Evolutionary conservation across 1,140 invertebrate genomes (phyloP).

Genomic region (Orchestia grillus): DNA sequence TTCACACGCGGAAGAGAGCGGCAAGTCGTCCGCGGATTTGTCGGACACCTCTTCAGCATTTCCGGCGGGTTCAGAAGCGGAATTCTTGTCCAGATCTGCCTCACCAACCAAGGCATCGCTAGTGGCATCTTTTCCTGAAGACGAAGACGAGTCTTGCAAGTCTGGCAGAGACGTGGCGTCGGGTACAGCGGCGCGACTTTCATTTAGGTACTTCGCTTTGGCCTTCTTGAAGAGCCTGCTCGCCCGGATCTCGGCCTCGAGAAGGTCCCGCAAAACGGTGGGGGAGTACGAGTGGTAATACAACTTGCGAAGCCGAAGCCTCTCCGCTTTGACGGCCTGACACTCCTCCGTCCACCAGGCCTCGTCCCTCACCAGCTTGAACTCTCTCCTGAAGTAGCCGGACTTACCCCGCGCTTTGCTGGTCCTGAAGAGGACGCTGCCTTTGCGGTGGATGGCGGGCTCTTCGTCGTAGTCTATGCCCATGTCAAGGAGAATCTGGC

Average conservation of each 20-base stretch:
- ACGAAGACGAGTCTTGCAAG: background rate
- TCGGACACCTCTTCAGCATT: background rate
- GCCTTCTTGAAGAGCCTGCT: background rate
- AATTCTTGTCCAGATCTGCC: background rate
- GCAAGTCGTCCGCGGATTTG: background rate
- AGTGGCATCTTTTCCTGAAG: background rate
- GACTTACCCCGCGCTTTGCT: background rate
- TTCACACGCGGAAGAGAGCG: background rate
- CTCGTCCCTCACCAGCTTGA: background rate
- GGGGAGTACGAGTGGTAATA: background rate
- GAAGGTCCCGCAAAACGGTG: background rate
- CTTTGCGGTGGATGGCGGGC: slow-evolving; percentile 63
- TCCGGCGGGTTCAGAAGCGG: background rate
- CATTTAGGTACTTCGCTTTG: background rate
- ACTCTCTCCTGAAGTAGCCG: background rate
- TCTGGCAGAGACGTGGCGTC: background rate
- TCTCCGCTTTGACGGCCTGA: background rate
- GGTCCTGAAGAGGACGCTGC: slow-evolving; percentile 60
- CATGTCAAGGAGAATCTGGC: slow-evolving; percentile 62
- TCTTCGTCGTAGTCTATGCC: slow-evolving; percentile 60
- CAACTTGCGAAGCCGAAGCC: background rate
- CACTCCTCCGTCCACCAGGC: background rate
- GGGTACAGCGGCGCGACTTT: background rate
- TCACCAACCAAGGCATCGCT: background rate
- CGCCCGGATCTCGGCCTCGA: background rate